Conservation (phyloP, 2,797 vertebrate species). For the Dendrocincla tyrannina region DNA sequence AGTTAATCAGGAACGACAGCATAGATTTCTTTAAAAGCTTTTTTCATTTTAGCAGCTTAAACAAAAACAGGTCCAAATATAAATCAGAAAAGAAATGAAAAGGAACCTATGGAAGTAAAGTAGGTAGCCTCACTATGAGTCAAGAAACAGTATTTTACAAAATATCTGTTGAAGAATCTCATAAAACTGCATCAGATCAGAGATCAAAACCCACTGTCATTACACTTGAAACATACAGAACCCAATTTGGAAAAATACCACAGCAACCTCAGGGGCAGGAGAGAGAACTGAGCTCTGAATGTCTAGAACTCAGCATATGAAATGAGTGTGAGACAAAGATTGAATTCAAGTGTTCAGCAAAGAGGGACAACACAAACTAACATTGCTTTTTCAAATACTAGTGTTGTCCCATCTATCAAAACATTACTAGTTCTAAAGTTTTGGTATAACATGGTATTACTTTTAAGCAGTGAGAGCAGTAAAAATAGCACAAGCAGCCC, state of each 20-base stretch:
- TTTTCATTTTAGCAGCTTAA: not conserved
- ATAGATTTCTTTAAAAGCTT: slow-evolving; percentile 3
- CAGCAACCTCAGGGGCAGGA: not conserved
- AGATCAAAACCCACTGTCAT: not conserved
- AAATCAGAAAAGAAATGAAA: not conserved
- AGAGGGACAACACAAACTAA: not conserved
- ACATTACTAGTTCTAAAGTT: not conserved
- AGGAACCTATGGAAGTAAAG: not conserved
- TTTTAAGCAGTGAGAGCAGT: not conserved
- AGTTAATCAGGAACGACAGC: not conserved
- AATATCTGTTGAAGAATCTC: not conserved
- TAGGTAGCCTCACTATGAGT: not conserved
- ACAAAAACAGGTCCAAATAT: not conserved
- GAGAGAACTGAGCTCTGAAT: not conserved
- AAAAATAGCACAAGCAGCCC: slow-evolving; percentile 18
- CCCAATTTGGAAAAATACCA: not conserved
- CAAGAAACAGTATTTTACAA: not conserved
- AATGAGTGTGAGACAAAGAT: not conserved
- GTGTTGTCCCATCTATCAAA: not conserved
- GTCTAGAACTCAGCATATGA: not conserved
- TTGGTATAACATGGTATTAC: not conserved
- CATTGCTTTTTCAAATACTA: not conserved
- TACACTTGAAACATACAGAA: not conserved
- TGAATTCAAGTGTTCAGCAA: not conserved
- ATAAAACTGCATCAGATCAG: not conserved